These are phyloP conservation scores for Tachysurus vachellii DNA, from an alignment of 2,113 vertebrate species.

Conservation along the genomic window DNA sequence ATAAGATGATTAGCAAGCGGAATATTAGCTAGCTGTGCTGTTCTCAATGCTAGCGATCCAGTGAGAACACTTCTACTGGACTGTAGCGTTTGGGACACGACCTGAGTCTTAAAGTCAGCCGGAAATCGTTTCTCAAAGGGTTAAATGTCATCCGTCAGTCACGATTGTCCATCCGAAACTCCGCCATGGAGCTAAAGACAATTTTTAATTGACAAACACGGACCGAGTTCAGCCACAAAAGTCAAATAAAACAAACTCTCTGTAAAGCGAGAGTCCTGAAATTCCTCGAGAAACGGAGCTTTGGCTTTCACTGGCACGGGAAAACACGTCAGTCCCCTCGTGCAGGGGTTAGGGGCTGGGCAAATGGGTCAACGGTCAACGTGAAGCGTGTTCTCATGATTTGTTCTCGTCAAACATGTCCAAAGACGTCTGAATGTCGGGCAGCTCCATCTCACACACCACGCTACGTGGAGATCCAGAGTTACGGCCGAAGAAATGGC, in stretches of 20 bases:
- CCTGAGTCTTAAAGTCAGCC: constrained; percentile 10
- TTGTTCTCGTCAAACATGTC: constrained; percentile 94
- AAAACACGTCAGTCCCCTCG: not conserved
- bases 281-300: constrained; percentile 4
- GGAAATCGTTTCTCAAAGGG: constrained; percentile 11
- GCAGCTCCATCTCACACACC: constrained; percentile 89
- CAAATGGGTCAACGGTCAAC: constrained; percentile 14
- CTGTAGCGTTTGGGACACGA: constrained; percentile 7
- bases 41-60: not conserved
- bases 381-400: constrained; percentile 78
- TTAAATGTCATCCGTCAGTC: constrained; percentile 18
- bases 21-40: not conserved
- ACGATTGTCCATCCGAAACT: constrained; percentile 3
- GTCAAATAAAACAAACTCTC: constrained; percentile 39
- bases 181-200: constrained; percentile 32
- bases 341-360: constrained; percentile 23
- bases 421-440: constrained; percentile 86
- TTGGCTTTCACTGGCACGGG: constrained; percentile 45
- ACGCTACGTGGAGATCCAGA: constrained; percentile 84
- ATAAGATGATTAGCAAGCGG: not conserved
- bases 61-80: not conserved
- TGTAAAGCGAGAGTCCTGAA: constrained; percentile 16
- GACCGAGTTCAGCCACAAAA: constrained; percentile 23
- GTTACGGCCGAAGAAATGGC: constrained; percentile 87
- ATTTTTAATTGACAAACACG: constrained; percentile 18